phyloP scores from a whole-genome alignment of 2,113 vertebrate species.

The Parus major region DNA sequence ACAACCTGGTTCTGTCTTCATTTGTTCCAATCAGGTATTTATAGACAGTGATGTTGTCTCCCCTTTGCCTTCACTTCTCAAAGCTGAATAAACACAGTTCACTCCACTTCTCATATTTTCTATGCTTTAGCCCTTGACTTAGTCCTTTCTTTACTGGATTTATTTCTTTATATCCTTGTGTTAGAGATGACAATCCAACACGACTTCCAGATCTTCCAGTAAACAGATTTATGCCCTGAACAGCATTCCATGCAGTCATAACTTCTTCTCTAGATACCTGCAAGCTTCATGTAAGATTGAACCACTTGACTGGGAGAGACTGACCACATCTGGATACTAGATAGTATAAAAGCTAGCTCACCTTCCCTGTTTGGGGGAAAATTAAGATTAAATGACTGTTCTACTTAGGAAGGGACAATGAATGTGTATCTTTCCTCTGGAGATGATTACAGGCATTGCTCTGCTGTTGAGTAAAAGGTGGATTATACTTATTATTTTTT shows the following conservation, averaged over 20 bases:
- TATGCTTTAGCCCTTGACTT: neutral
- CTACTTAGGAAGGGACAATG: neutral
- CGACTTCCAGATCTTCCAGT: neutral
- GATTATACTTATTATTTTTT: neutral
- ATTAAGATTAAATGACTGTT: neutral
- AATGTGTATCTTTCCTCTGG: neutral
- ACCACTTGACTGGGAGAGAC: neutral
- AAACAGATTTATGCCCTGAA: neutral
- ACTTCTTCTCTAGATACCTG: neutral
- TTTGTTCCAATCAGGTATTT: neutral
- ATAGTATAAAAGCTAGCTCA: neutral
- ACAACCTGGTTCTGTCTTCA: neutral
- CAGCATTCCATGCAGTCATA: neutral
- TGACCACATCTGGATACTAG: neutral
- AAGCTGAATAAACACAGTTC: neutral
- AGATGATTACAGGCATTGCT: neutral
- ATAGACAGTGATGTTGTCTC: fast-evolving
- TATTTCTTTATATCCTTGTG: neutral
- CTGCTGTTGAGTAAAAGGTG: neutral
- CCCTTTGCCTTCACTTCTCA: neutral
- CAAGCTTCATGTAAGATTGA: neutral
- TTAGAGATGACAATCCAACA: neutral
- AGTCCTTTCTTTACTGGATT: neutral
- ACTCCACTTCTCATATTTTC: neutral
- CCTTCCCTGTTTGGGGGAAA: neutral